A percentile compares a stretch with the other conserved stretches of the same genome.
Conservation (phyloP, 2,113 vertebrate species). For the Saccopteryx bilineata region DNA sequence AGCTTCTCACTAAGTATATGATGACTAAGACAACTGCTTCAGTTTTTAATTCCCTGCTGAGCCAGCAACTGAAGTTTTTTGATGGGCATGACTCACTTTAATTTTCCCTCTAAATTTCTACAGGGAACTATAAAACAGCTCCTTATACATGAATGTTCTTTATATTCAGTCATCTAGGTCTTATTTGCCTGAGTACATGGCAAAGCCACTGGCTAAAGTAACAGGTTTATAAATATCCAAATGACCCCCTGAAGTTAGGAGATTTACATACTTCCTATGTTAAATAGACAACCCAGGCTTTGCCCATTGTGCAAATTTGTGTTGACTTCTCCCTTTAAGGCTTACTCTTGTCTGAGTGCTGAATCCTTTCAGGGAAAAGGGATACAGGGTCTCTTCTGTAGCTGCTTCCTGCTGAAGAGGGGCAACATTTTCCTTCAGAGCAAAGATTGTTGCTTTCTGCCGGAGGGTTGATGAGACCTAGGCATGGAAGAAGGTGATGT, state of each 20-base stretch:
- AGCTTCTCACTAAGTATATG: background rate
- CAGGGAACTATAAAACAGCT: background rate
- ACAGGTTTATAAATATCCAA: background rate
- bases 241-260: background rate
- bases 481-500: too few species aligned
- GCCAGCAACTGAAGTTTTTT: background rate
- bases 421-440: too few species aligned
- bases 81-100: background rate
- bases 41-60: background rate
- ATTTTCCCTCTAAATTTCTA: conserved; percentile 9
- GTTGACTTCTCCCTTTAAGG: background rate
- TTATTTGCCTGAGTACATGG: background rate
- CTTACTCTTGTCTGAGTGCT: background rate
- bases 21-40: background rate
- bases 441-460: too few species aligned
- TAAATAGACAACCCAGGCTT: background rate
- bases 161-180: background rate
- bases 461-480: too few species aligned
- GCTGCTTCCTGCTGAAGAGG: too few species aligned
- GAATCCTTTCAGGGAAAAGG: too few species aligned
- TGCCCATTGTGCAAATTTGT: background rate
- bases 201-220: background rate
- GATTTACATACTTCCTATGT: background rate
- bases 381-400: too few species aligned
- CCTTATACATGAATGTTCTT: background rate